Evolutionary conservation across 2,113 vertebrate genomes (phyloP), one percentile per base, ranked within the genome.

Genomic region (Rhinichthys klamathensis): DNA sequence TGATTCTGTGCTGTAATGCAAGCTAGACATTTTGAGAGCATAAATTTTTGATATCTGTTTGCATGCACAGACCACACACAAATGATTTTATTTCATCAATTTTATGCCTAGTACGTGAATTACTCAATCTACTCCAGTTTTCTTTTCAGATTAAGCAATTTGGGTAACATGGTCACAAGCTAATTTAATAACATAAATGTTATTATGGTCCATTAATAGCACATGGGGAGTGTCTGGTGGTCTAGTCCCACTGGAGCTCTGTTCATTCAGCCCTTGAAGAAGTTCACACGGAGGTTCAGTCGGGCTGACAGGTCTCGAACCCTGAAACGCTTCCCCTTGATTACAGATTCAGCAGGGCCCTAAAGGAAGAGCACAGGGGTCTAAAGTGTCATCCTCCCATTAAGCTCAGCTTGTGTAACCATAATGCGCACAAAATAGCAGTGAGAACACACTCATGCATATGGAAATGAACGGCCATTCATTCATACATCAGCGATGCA

Each of bases 401-500:
- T 88, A 88, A 82, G 75, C 67, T 18, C 82, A 63, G 87, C 46
- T 88, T 92, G 89, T 91, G 87, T 88, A 87, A 56, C 70, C 61
- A 88, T 89, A 92, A 90, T 61, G 61, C 89, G 69, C 87, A 88
- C 85, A 91, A 89, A 91, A 87, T 86, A 90, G 77, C 86, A 8
- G 78, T 84, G 88, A 91, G 85, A 86, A 78, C 80, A 84, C 86
- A 70, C 89, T 90, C 92, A 92, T 94, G 91, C 92, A 93, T 94
- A 92, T 94, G 91, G 89, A 92, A 90, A 92, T 87, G 41, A 84
- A 81, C 54, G 21, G 70, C 82, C 87, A 61, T 88, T 91, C 92
- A 93, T 93, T 91, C 92, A 92, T 92, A 90, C 41, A 77, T 72
- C 54, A 91, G 90, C 88, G 90, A 89, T 89, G 78, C 27, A 77